These are phyloP conservation scores for Probaryconus sp. DNA, from an alignment of 1,140 invertebrate species.

Conservation along the genomic window DNA sequence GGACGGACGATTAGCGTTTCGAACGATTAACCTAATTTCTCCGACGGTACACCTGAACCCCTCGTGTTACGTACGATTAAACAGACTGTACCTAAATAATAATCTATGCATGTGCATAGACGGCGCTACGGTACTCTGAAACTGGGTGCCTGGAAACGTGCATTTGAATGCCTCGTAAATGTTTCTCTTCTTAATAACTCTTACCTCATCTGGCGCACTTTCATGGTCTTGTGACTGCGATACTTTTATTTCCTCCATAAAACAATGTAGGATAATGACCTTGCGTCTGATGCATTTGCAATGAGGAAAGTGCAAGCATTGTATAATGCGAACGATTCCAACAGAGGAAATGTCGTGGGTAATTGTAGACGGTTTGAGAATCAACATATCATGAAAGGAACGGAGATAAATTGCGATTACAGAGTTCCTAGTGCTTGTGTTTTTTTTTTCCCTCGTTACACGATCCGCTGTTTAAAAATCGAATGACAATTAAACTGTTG, in stretches of 20 bases:
- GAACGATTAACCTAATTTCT: constrained; percentile 72
- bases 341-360: constrained; percentile 34
- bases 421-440: too few species aligned
- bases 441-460: too few species aligned
- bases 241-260: constrained; percentile 49
- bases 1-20: constrained; percentile 63
- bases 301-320: constrained; percentile 31
- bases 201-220: constrained; percentile 44
- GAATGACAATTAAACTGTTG: too few species aligned
- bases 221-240: constrained; percentile 41
- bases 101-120: constrained; percentile 9
- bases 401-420: constrained; percentile 3
- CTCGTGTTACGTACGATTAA: constrained; percentile 45
- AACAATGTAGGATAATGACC: constrained; percentile 54
- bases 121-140: constrained; percentile 28
- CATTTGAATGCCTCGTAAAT: constrained; percentile 45
- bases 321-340: constrained; percentile 23
- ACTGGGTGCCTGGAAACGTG: constrained; percentile 9
- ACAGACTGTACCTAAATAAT: constrained; percentile 50
- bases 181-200: constrained; percentile 53
- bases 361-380: constrained; percentile 47
- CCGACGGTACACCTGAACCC: constrained; percentile 65
- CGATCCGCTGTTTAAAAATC: too few species aligned
- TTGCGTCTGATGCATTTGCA: constrained; percentile 47
- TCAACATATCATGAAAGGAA: constrained; percentile 31